phyloP scores from a whole-genome alignment of 2,888 invertebrate species.

The Melitaea athalia region DNA sequence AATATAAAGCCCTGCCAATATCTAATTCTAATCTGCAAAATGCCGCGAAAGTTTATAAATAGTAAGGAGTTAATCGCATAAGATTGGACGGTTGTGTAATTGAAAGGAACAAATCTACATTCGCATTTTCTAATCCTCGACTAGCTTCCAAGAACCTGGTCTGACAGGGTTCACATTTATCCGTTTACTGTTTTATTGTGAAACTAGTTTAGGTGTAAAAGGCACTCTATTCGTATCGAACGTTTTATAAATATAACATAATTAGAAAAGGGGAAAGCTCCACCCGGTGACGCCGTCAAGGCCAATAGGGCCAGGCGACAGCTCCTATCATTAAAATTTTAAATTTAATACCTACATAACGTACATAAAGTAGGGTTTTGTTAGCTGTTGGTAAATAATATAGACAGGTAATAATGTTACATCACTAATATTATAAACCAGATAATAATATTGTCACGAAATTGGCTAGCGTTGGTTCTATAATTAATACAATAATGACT shows the following conservation, averaged over 20 bases:
- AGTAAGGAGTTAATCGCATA: constrained; percentile 17
- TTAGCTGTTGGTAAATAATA: background rate
- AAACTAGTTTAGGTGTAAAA: background rate
- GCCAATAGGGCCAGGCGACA: background rate
- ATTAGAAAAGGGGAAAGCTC: background rate
- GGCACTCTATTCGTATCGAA: background rate
- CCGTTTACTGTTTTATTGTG: background rate
- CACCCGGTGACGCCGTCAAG: background rate
- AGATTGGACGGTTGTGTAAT: constrained; percentile 16
- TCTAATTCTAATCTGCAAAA: constrained; percentile 31
- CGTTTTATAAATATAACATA: constrained; percentile 1
- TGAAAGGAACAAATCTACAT: constrained; percentile 9
- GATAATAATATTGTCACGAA: constrained; percentile 10
- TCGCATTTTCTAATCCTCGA: constrained; percentile 9
- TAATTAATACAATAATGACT: constrained; percentile 25
- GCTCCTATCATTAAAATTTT: too few species aligned
- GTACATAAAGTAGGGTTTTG: background rate
- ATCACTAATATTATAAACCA: constrained; percentile 4
- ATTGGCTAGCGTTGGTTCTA: constrained; percentile 25
- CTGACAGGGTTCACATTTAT: background rate
- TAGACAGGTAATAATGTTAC: background rate
- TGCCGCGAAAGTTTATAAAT: constrained; percentile 28
- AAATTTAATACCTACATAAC: background rate
- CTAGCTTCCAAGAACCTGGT: constrained; percentile 17
- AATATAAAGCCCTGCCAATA: constrained; percentile 36